Evolutionary conservation across 2,797 vertebrate genomes (phyloP).

Genomic region (Acanthis flammea): DNA sequence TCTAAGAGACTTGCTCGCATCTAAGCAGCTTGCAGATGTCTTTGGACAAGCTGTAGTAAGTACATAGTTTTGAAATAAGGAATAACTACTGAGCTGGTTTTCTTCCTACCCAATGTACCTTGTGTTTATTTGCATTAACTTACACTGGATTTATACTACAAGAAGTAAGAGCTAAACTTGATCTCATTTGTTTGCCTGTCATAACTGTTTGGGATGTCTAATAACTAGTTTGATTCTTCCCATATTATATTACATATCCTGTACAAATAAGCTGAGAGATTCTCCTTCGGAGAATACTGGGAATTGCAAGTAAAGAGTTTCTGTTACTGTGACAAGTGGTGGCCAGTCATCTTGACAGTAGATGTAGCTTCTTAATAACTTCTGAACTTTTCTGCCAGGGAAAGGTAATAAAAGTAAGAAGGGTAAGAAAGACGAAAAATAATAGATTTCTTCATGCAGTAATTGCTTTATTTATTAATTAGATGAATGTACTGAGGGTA

Average conservation of each 20-base stretch:
- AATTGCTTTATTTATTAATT: background rate
- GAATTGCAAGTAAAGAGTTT: background rate
- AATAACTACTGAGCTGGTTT: background rate
- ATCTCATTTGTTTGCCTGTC: background rate
- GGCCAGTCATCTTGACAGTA: background rate
- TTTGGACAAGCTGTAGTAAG: constrained; percentile 78
- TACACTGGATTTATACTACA: background rate
- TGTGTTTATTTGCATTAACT: background rate
- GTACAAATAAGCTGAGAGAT: background rate
- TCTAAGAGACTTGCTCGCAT: constrained; percentile 77
- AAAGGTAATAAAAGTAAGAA: background rate
- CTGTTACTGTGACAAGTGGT: background rate
- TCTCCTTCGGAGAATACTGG: background rate
- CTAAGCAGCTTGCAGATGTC: constrained; percentile 69
- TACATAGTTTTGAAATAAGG: background rate
- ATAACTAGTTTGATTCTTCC: background rate
- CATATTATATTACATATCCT: background rate
- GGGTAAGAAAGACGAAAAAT: background rate
- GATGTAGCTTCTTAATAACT: background rate
- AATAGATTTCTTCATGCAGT: background rate
- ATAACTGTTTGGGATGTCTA: background rate
- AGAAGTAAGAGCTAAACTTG: background rate
- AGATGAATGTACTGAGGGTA: constrained; percentile 76
- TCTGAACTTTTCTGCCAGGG: background rate
- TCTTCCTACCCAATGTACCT: background rate